Evolutionary conservation across 2,888 invertebrate species (phyloP), one percentile per base, ranked within the genome.

Genomic region (Chesias legatella): DNA sequence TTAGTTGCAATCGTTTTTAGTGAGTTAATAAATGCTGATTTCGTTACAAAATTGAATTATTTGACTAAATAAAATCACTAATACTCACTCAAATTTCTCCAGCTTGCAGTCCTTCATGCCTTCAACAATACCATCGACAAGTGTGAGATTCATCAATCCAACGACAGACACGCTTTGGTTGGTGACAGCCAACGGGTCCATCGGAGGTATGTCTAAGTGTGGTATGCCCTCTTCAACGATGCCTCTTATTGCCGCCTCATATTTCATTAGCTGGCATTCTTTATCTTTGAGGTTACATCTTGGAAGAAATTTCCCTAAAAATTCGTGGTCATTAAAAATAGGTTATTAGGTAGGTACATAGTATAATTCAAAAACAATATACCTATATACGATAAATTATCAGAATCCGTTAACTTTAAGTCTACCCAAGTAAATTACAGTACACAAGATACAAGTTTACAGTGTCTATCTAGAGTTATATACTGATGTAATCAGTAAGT

Each of bases 241-340:
- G 6, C 29, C n/a, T 0, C 21, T 10, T 6, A 47, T 9, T 1
- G 40, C 7, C 0, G 32, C 10, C 17, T 36, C 22, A n/a, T 42
- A 31, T 1, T 34, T 1, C 1, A 37, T 27, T 6, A 6, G 47
- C 21, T 49, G 34, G 27, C 58, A 60, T 22, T 51, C 49, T 6
- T 22, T 26, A 32, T 60, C 58, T 4, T 24, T 39, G 7, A 58
- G 39, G 4, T 33, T 33, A 28, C 59, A 60, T 52, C 50, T 59
- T 33, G 13, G 28, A 0, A 48, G 9, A 7, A 31, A 20, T 5
- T 51, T 41, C 8, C 39, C 58, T 58, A 43, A 10, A 55, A 53
- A 33, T 5, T 26, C 17, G 35, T 17, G 13, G 5, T 25, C 23
- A 20, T 30, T 7, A 17, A 30, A 17, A 7, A 17, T n/a, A 20